phyloP scores from a whole-genome alignment of 2,888 invertebrate species.

The Troilus luridus region DNA sequence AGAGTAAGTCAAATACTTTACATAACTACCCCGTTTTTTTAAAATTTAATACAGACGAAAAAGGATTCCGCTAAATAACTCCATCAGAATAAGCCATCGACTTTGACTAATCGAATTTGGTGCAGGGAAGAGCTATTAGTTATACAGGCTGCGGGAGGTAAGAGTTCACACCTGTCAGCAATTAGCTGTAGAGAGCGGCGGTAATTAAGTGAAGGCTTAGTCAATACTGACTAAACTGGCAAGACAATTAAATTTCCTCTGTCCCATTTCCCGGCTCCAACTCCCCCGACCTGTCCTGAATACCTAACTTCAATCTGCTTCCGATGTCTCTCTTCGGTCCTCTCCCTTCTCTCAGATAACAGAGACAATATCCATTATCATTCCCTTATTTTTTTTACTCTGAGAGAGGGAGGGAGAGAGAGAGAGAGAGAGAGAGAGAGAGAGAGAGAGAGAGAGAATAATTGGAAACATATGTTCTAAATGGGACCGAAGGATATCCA shows the following conservation, averaged over 20 bases:
- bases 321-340: not conserved
- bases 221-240: conserved; percentile 46
- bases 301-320: conserved; percentile 22
- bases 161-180: conserved; percentile 46
- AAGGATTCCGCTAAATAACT: not conserved
- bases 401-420: no score
- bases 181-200: conserved; percentile 32
- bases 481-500: no score
- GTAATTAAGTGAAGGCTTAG: conserved; percentile 45
- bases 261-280: conserved; percentile 44
- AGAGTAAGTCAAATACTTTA: no score
- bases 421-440: no score
- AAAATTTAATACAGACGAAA: not conserved
- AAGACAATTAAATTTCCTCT: conserved; percentile 50
- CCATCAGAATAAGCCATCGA: not conserved
- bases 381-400: not conserved
- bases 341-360: not conserved
- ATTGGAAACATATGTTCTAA: no score
- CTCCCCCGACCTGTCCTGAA: conserved; percentile 18
- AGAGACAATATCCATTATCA: not conserved
- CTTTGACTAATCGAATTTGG: not conserved
- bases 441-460: no score
- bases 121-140: not conserved
- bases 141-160: not conserved
- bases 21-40: not conserved